phyloP scores from a whole-genome alignment of 2,888 invertebrate species.

The Cordilura impudica region DNA sequence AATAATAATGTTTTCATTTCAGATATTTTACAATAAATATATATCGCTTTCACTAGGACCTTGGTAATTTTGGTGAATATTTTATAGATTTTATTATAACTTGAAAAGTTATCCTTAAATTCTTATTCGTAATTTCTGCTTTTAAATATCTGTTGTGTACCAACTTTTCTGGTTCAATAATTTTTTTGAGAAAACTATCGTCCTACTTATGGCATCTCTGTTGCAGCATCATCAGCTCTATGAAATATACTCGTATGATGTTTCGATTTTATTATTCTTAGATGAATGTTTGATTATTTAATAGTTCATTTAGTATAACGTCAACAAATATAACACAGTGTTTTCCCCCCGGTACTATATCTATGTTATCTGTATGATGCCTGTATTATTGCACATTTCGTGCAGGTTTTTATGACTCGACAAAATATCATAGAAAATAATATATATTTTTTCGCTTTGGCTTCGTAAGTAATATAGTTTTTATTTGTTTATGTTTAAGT shows the following conservation, averaged over 20 bases:
- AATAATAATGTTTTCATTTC: too few relatives aligned
- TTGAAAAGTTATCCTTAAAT: too few relatives aligned
- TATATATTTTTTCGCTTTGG: conserved; percentile 19
- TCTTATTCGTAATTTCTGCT: too few relatives aligned
- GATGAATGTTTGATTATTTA: conserved; percentile 2
- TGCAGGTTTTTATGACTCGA: conserved; percentile 42
- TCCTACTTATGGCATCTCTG: background rate
- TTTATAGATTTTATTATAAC: too few relatives aligned
- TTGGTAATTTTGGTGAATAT: too few relatives aligned
- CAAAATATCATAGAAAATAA: conserved; percentile 18
- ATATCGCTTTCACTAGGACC: too few relatives aligned
- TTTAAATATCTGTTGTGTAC: too few relatives aligned
- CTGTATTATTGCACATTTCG: conserved; percentile 24
- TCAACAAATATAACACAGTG: conserved; percentile 10
- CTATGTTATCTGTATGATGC: background rate
- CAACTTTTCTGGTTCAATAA: too few relatives aligned
- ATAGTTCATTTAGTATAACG: background rate
- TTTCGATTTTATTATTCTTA: background rate
- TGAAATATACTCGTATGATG: background rate
- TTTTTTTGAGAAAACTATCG: too few relatives aligned
- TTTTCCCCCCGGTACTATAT: background rate
- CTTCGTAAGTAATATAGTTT: conserved; percentile 33
- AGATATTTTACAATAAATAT: too few relatives aligned
- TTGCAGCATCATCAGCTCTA: background rate
- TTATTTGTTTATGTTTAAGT: conserved; percentile 64